Percentiles rank a stretch among this genome's conserved stretches.
Conservation (phyloP, 2,888 invertebrate genomes). For the Salpingus planirostris region DNA sequence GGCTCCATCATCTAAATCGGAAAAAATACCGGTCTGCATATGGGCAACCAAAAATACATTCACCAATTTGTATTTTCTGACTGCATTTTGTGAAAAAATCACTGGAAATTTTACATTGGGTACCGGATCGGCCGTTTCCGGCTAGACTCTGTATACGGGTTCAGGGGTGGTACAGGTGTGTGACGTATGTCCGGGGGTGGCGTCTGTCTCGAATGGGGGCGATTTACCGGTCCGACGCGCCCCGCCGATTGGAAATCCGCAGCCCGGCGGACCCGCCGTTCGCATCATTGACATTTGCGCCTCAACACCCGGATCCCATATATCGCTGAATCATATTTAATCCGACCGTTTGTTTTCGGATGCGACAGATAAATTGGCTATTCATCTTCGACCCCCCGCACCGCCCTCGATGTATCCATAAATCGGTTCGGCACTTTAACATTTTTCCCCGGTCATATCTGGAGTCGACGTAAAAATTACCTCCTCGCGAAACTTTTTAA, state of each 20-base stretch:
- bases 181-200: background rate
- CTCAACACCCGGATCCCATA: constrained; percentile 1
- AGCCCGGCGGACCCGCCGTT: background rate
- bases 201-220: too few relatives aligned
- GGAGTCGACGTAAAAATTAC: background rate
- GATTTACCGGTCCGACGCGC: background rate
- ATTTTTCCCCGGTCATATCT: too few relatives aligned
- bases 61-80: too few relatives aligned
- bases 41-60: too few relatives aligned
- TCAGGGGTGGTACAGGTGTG: too few relatives aligned
- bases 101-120: too few relatives aligned
- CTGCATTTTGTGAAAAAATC: too few relatives aligned
- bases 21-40: too few relatives aligned
- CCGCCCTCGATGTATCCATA: constrained; percentile 1
- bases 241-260: background rate
- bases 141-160: too few relatives aligned
- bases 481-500: too few relatives aligned
- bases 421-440: constrained; percentile 2
- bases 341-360: constrained; percentile 8
- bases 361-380: constrained; percentile 8
- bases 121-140: too few relatives aligned
- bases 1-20: too few relatives aligned
- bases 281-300: background rate
- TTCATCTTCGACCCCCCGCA: constrained; percentile 5
- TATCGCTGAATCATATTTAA: constrained; percentile 6